Evolutionary conservation across 2,113 vertebrate genomes (phyloP).

Genomic region (Corythoichthys haematopterus): DNA sequence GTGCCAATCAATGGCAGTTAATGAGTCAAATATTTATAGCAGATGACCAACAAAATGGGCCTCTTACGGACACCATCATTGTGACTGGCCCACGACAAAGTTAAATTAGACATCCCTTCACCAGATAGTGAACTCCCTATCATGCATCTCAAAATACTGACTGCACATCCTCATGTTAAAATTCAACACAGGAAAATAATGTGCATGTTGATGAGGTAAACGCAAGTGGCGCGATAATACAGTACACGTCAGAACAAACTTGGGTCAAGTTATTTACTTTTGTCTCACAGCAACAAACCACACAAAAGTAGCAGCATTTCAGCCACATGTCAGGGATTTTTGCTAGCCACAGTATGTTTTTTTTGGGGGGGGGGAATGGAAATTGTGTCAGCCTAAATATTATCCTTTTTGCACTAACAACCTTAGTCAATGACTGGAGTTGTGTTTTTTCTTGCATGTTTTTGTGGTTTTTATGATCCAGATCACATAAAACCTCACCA

Average conservation of each 20-base stretch:
- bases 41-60: no score
- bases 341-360: not conserved
- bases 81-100: no score
- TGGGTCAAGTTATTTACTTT: constrained; percentile 13
- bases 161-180: constrained; percentile 11
- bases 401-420: not conserved
- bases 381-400: not conserved
- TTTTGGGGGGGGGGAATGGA: not conserved
- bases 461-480: not conserved
- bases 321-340: constrained; percentile 17
- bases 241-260: constrained; percentile 1
- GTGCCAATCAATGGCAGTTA: no score
- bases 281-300: constrained; percentile 7
- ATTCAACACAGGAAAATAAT: not conserved
- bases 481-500: not conserved
- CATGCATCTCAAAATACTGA: constrained; percentile 4
- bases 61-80: no score
- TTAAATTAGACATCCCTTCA: no score
- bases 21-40: no score
- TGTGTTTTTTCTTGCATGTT: not conserved
- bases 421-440: not conserved
- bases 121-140: not conserved
- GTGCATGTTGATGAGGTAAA: not conserved
- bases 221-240: not conserved
- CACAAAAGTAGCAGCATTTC: not conserved